phyloP scores from a whole-genome alignment of 2,113 vertebrate genomes.

The Notarius quadriscutis region DNA sequence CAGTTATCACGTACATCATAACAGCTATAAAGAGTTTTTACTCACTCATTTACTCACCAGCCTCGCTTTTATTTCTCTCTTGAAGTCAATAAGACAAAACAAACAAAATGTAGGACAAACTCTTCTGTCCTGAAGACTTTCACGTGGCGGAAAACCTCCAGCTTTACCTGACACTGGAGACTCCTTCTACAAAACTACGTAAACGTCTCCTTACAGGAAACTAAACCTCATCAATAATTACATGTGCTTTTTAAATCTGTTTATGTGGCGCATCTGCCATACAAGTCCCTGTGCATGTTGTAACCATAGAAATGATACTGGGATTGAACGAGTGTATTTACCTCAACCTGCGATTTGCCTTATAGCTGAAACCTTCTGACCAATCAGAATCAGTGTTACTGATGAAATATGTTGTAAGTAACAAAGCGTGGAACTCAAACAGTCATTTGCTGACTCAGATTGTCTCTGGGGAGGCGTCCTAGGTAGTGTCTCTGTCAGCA shows the following conservation, averaged over 20 bases:
- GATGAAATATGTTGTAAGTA: not conserved
- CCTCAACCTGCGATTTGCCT: no score
- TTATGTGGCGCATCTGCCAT: not conserved
- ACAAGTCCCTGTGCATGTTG: not conserved
- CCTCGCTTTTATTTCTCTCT: not conserved
- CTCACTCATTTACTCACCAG: not conserved
- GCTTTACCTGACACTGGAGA: not conserved
- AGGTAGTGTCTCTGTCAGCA: conserved; percentile 1
- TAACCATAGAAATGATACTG: not conserved
- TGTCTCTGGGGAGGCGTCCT: not conserved
- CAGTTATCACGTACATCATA: not conserved
- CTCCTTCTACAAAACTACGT: not conserved
- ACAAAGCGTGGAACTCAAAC: not conserved
- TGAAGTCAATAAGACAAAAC: not conserved
- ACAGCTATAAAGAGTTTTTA: not conserved
- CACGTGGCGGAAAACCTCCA: not conserved
- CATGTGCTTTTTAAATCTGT: not conserved
- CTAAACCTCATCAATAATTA: not conserved
- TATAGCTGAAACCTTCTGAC: not conserved
- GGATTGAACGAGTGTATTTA: not conserved
- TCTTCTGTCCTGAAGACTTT: not conserved
- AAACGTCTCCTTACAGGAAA: not conserved
- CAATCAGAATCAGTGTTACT: not conserved
- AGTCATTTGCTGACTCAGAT: not conserved
- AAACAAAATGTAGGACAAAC: not conserved